phyloP scores from a whole-genome alignment of 2,888 invertebrate genomes.

The Lasioglossum lativentre region DNA sequence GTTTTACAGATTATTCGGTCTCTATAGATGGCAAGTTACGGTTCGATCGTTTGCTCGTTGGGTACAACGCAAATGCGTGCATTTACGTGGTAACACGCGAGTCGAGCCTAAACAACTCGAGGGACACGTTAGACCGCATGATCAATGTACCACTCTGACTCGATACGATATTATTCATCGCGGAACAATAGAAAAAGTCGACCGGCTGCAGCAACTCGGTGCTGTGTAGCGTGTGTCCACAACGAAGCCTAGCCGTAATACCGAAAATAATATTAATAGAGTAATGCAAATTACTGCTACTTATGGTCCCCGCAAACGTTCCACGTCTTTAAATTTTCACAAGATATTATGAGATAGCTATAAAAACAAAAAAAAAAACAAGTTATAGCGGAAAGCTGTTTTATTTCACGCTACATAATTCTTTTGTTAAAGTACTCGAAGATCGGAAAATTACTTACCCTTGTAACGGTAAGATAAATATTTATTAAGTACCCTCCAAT shows the following conservation, averaged over 20 bases:
- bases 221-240: neutral
- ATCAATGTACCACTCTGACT: slow-evolving; percentile 50
- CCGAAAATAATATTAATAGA: slow-evolving; percentile 38
- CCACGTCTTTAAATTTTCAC: too few relatives aligned
- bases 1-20: slow-evolving; percentile 57
- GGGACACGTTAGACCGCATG: slow-evolving; percentile 43
- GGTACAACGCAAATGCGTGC: slow-evolving; percentile 30
- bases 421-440: neutral
- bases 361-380: too few relatives aligned
- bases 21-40: slow-evolving; percentile 66
- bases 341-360: too few relatives aligned
- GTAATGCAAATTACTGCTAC: neutral
- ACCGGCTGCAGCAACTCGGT: slow-evolving; percentile 12
- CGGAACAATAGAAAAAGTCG: slow-evolving; percentile 34
- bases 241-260: neutral
- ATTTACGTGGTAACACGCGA: slow-evolving; percentile 52
- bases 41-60: slow-evolving; percentile 63
- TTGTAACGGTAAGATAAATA: neutral
- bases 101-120: slow-evolving; percentile 30
- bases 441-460: neutral
- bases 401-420: neutral
- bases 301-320: too few relatives aligned
- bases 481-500: neutral
- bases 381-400: too few relatives aligned
- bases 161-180: slow-evolving; percentile 52